These are phyloP conservation scores for Nycticebus coucang DNA, from an alignment of 2,113 vertebrate species.

Conservation along the genomic window DNA sequence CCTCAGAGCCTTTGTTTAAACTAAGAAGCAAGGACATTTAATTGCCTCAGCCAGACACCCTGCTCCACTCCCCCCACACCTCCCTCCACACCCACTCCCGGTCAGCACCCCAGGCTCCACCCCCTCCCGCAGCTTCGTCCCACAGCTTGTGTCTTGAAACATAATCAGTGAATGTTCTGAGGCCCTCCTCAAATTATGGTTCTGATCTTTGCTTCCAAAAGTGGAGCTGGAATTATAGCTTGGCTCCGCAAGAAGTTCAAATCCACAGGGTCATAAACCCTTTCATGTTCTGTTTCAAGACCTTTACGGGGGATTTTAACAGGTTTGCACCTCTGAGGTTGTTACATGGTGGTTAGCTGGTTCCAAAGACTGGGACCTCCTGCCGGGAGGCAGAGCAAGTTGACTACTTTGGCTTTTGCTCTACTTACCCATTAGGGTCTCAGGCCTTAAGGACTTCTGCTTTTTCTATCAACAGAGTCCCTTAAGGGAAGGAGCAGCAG, in stretches of 20 bases:
- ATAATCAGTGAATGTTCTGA: not conserved
- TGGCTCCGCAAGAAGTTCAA: conserved; percentile 52
- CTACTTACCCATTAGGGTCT: not conserved
- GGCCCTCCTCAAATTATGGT: conserved; percentile 57
- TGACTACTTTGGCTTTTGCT: not conserved
- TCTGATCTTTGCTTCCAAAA: conserved; percentile 72
- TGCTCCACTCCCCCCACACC: conserved; percentile 28
- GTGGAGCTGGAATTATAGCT: conserved; percentile 64
- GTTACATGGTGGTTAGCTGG: not conserved
- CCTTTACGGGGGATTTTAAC: conserved; percentile 61
- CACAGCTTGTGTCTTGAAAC: conserved; percentile 57
- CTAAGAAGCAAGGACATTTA: conserved; percentile 70
- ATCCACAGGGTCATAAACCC: conserved; percentile 69
- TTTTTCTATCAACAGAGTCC: not conserved
- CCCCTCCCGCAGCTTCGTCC: conserved; percentile 7
- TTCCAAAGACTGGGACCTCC: conserved; percentile 7
- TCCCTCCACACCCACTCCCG: not conserved
- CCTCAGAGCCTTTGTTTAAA: conserved; percentile 78
- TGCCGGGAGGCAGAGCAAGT: not conserved
- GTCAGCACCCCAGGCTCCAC: not conserved
- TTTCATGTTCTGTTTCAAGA: conserved; percentile 63
- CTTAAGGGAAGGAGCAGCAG: not conserved
- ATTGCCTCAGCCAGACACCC: conserved; percentile 70
- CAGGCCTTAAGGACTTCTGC: not conserved
- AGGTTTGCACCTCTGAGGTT: conserved; percentile 70